A percentile compares a stretch with the other conserved stretches of the same genome.
phyloP scores from a whole-genome alignment of 1,140 invertebrate genomes.

The Brachystomella parvula region DNA sequence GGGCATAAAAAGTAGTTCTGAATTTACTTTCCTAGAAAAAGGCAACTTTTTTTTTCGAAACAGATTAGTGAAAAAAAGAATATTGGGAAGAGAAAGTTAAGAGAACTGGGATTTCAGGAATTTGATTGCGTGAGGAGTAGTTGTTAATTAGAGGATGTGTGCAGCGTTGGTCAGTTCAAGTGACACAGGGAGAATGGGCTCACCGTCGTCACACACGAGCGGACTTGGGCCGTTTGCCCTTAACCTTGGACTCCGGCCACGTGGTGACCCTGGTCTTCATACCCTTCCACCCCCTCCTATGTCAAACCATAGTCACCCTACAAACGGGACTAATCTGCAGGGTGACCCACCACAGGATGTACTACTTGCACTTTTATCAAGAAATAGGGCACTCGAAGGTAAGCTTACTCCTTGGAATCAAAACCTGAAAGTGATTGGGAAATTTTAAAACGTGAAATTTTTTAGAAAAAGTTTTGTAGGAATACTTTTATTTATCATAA shows the following conservation, averaged over 20 bases:
- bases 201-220: conserved; percentile 2
- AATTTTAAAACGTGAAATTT: too few species aligned
- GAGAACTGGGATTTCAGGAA: too few species aligned
- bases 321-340: background rate
- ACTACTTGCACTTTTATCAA: conserved; percentile 61
- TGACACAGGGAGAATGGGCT: conserved; percentile 1
- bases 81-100: too few species aligned
- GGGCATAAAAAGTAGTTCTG: background rate
- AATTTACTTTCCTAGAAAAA: background rate
- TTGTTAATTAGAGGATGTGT: background rate
- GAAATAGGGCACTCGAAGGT: conserved; percentile 84
- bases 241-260: background rate
- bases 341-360: background rate
- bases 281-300: background rate
- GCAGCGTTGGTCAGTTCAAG: conserved; percentile 1
- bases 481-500: too few species aligned
- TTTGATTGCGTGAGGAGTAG: too few species aligned
- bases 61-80: too few species aligned
- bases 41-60: too few species aligned
- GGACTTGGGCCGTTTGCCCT: conserved; percentile 7
- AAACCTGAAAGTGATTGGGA: background rate
- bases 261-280: background rate
- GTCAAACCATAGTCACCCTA: background rate
- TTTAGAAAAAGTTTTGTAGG: too few species aligned
- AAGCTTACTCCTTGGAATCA: conserved; percentile 35